phyloP scores from a whole-genome alignment of 2,888 invertebrate species.

The Polymixis lichenea region DNA sequence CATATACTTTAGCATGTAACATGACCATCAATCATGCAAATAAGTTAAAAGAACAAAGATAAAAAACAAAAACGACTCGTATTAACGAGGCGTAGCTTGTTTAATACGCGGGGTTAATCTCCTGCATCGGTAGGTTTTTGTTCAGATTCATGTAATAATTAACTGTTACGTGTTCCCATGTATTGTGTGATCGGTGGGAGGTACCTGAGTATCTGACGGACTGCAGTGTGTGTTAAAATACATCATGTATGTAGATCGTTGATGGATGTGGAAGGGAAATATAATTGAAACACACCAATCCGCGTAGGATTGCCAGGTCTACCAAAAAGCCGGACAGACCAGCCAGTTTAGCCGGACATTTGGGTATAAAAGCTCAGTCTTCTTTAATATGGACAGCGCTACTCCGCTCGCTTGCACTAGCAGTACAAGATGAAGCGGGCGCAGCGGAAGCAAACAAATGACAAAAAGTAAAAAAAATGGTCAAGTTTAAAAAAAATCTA shows the following conservation, averaged over 20 bases:
- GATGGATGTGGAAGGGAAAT: constrained; percentile 24
- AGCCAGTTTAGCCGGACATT: no score
- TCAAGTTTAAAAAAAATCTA: no score
- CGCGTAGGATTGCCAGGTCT: not conserved
- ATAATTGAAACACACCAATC: constrained; percentile 2
- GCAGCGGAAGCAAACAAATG: no score
- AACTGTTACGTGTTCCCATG: constrained; percentile 53
- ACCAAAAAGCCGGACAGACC: no score
- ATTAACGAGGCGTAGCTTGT: constrained; percentile 65
- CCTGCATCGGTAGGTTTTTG: constrained; percentile 55
- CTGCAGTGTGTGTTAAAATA: not conserved
- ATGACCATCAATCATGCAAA: constrained; percentile 65
- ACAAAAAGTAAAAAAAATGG: no score
- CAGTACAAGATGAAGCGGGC: no score
- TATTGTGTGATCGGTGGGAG: constrained; percentile 17
- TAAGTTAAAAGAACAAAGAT: constrained; percentile 54
- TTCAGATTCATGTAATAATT: constrained; percentile 48
- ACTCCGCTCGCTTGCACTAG: no score
- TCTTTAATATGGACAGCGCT: no score
- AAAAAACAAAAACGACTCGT: constrained; percentile 45
- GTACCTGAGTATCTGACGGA: not conserved
- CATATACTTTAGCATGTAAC: constrained; percentile 44
- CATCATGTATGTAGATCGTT: not conserved
- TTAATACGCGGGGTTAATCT: constrained; percentile 64
- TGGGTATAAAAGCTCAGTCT: no score